Evolutionary conservation across 1,140 invertebrate species (phyloP).

Genomic region (Steinernema feltiae): DNA sequence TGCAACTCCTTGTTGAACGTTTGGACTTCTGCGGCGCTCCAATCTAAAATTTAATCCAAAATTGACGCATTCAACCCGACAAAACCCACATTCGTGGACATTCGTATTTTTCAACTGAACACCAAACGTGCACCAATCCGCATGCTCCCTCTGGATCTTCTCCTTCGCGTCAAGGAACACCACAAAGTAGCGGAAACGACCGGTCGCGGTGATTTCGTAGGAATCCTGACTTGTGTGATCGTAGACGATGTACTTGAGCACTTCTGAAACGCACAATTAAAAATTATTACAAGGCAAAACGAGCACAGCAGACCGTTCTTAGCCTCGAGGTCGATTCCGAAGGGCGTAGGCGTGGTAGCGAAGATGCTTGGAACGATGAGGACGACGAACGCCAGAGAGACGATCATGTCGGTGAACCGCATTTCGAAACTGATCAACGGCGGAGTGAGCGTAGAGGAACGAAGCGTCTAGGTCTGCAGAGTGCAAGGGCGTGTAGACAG

Average conservation of each 20-base stretch:
- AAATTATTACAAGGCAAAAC: neutral
- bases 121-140: neutral
- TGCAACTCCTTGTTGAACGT: neutral
- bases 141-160: neutral
- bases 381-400: too few species aligned
- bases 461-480: too few species aligned
- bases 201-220: neutral
- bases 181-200: neutral
- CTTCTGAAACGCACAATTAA: neutral
- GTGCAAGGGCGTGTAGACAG: too few species aligned
- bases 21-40: neutral
- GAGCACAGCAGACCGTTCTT: neutral
- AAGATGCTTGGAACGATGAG: too few species aligned
- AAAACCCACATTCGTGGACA: neutral
- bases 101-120: neutral
- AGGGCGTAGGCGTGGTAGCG: too few species aligned
- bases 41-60: neutral
- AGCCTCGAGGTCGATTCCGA: too few species aligned
- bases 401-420: too few species aligned
- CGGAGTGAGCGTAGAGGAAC: too few species aligned
- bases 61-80: neutral
- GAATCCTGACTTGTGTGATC: neutral
- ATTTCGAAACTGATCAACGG: too few species aligned
- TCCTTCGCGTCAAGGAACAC: neutral
- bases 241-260: neutral